A percentile compares a stretch with the other conserved stretches of the same genome.
Conservation (phyloP, 2,888 invertebrate species). For the Ophraella communa region DNA sequence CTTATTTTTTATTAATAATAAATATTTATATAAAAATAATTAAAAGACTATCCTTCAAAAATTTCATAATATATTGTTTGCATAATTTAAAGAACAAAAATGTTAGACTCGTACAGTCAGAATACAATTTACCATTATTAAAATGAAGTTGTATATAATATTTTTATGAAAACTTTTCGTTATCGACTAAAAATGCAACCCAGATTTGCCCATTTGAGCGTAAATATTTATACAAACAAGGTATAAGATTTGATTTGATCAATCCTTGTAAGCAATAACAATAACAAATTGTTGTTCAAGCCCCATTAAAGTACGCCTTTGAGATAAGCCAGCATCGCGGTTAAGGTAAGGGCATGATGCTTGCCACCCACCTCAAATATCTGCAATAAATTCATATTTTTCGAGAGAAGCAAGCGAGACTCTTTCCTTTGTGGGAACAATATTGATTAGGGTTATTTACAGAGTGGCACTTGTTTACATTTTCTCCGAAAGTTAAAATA, state of each 20-base stretch:
- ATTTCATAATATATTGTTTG: no score
- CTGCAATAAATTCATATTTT: constrained; percentile 58
- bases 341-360: constrained; percentile 52
- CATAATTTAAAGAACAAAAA: no score
- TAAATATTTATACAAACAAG: not conserved
- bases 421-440: constrained; percentile 50
- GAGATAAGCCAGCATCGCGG: constrained; percentile 11
- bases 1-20: no score
- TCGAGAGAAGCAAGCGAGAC: constrained; percentile 40
- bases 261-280: not conserved
- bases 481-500: no score
- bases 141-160: no score
- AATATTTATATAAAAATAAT: no score
- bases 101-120: no score
- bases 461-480: not conserved
- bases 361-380: constrained; percentile 58
- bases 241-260: no score
- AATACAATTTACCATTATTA: no score
- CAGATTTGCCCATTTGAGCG: not conserved
- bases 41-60: no score
- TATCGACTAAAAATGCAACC: no score
- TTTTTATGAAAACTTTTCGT: no score
- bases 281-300: constrained; percentile 4
- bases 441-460: constrained; percentile 45
- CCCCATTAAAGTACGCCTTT: constrained; percentile 18